Conservation (phyloP, 2,113 vertebrate species). For the Penelope pileata region DNA sequence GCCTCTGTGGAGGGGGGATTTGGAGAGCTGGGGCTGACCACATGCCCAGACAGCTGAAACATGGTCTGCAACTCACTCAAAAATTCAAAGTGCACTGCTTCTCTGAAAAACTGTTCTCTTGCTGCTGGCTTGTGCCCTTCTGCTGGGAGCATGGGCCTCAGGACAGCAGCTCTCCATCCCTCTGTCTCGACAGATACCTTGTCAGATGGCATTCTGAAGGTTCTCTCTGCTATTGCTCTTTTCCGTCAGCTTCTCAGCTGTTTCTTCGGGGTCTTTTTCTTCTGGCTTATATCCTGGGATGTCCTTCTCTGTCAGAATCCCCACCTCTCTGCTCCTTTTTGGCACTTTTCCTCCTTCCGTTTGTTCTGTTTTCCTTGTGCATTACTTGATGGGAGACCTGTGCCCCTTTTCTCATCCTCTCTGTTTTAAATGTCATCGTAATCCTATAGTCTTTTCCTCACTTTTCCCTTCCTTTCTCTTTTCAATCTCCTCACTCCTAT, state of each 20-base stretch:
- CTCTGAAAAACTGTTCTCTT: background rate
- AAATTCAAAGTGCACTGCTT: background rate
- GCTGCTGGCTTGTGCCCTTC: background rate
- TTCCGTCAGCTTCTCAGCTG: background rate
- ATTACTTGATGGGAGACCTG: background rate
- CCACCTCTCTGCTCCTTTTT: background rate
- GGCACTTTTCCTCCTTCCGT: background rate
- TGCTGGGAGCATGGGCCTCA: background rate
- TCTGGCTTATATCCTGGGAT: background rate
- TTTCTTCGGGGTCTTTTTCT: background rate
- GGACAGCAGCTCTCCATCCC: background rate
- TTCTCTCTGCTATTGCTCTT: background rate
- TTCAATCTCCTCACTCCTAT: background rate
- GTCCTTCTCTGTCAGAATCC: background rate
- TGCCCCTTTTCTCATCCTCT: background rate
- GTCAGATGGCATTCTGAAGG: background rate
- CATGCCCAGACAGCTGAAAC: background rate
- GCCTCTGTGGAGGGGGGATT: background rate
- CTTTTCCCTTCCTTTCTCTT: background rate
- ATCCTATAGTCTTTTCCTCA: background rate
- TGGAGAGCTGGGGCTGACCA: background rate
- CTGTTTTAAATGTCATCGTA: background rate
- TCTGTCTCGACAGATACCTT: background rate
- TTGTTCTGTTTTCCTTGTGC: rapidly evolving
- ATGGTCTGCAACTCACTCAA: background rate